These are phyloP conservation scores for Vanessa tameamea DNA, from an alignment of 1,140 invertebrate species.

Conservation along the genomic window DNA sequence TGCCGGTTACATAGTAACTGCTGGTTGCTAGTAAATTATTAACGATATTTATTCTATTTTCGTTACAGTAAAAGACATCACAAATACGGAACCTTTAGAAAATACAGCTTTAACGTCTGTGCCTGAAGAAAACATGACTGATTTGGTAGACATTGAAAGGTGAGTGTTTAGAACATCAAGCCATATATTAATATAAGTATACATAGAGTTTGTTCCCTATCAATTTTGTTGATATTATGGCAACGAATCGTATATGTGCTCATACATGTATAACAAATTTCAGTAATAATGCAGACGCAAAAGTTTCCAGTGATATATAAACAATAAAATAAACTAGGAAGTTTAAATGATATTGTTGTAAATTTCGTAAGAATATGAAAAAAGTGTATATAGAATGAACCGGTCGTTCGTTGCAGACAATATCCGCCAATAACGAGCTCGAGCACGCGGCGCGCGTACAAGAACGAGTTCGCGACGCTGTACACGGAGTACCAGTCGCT, in stretches of 20 bases:
- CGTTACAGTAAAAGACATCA: conserved; percentile 76
- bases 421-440: conserved; percentile 88
- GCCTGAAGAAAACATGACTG: conserved; percentile 73
- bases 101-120: conserved; percentile 74
- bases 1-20: too few relatives aligned
- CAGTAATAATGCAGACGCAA: too few relatives aligned
- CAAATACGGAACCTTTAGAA: conserved; percentile 75
- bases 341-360: too few relatives aligned
- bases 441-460: conserved; percentile 91
- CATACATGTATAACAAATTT: too few relatives aligned
- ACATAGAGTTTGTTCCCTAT: not conserved
- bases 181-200: too few relatives aligned
- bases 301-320: too few relatives aligned
- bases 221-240: too few relatives aligned
- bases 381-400: not conserved
- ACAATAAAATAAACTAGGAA: too few relatives aligned
- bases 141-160: conserved; percentile 75
- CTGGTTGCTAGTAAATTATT: too few relatives aligned
- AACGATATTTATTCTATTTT: not conserved
- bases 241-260: too few relatives aligned
- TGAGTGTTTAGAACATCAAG: not conserved
- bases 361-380: too few relatives aligned
- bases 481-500: conserved; percentile 91
- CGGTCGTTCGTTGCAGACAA: conserved; percentile 81
- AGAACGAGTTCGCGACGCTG: conserved; percentile 92